Evolutionary conservation across 1,140 invertebrate species (phyloP), one percentile per base, ranked within the genome.

Genomic region (Drosophila tani): DNA sequence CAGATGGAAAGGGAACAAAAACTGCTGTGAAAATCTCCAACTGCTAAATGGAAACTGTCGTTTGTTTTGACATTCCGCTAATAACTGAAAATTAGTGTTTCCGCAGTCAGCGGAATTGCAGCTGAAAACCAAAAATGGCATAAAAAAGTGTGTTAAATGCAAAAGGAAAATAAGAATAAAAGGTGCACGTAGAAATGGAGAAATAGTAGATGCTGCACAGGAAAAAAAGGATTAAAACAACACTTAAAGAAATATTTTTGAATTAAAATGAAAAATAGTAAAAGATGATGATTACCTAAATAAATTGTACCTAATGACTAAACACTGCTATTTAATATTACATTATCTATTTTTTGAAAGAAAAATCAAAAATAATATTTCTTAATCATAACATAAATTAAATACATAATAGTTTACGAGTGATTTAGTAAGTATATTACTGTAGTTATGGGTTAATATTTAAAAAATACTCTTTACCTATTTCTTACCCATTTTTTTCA

Each of bases 61-160:
- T 79, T 84, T 90, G 81, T 84, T 87, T 79, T 81, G 85, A 88
- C 84, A 90, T 79, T 88, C 59, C 51, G 55, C 78, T 88, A 90
- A 88, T 88, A 84, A 85, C 81, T 79, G 74, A 79, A 90, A 84
- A 87, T 88, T 84, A 83, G 68, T 78, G 53, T 75, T 81, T 75
- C 46, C 45, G 58, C 67, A 79, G 83, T 65, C 79, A 76, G 53
- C 50, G 40, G 19, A 55, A 53, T 50, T 65, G 46, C 15, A 63
- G 15, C 38, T 68, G 51, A 35, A 53, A 53, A 15, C 24, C 35
- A 41, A 69, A 68, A 63, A 49, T 17, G 38, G 45, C 17, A 43
- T 24, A 62, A 55, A 63, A 56, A 15, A n/a, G 19, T 55, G 46
- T 55, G 40, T 15, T 35, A 27, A 66, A 68, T 67, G 35, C 27